phyloP scores from a whole-genome alignment of 1,140 invertebrate genomes.

The Macrosteles quadrilineatus region DNA sequence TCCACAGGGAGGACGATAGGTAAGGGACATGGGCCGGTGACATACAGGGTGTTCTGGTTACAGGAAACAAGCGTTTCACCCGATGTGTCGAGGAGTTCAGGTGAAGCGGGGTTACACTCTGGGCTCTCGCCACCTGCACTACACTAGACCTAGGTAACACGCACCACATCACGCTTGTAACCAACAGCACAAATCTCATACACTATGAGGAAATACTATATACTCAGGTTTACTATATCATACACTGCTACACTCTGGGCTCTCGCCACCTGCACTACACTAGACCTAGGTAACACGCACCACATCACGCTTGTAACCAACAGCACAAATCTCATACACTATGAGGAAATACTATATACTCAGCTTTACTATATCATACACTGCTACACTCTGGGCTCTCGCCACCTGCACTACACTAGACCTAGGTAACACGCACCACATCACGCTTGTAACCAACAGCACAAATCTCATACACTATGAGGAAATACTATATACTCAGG shows the following conservation, averaged over 20 bases:
- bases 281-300: neutral
- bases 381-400: neutral
- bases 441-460: too few relatives aligned
- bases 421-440: too few relatives aligned
- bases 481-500: too few relatives aligned
- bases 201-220: too few relatives aligned
- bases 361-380: neutral
- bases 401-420: neutral
- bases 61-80: conserved; percentile 22
- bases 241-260: neutral
- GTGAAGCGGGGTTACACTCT: neutral
- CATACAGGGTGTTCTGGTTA: conserved; percentile 17
- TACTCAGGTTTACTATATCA: too few relatives aligned
- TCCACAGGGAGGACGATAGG: neutral
- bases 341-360: neutral
- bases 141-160: conserved; percentile 20
- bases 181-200: neutral
- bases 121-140: neutral
- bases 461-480: too few relatives aligned
- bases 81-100: conserved; percentile 10
- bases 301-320: neutral
- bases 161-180: neutral
- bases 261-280: neutral
- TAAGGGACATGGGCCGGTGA: neutral
- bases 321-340: neutral